A percentile compares a stretch with the other conserved stretches of the same genome.
Evolutionary conservation across 1,140 invertebrate genomes (phyloP).

Genomic region (Brachystomella parvula): DNA sequence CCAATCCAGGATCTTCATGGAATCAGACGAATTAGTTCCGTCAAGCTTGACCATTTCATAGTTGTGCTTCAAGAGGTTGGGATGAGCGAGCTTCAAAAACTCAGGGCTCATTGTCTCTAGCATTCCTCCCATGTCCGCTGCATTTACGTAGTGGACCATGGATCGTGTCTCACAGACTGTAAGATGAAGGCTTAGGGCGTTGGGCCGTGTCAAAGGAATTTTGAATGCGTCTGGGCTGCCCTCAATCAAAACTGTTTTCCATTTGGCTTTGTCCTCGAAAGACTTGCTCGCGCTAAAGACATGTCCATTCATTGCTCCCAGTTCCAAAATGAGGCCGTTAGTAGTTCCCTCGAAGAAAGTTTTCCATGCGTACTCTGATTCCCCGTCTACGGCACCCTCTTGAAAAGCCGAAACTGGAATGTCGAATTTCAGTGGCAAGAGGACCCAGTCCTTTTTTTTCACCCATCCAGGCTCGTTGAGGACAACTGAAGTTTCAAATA

Average conservation of each 20-base stretch:
- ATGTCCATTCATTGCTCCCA: conserved; percentile 1
- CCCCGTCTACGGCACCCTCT: no score
- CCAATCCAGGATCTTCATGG: conserved; percentile 2
- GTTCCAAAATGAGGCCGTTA: conserved; percentile 6
- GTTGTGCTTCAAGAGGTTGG: neutral
- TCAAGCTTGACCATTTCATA: neutral
- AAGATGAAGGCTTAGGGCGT: neutral
- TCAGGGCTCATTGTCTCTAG: neutral
- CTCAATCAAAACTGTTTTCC: conserved; percentile 7
- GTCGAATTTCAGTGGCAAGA: no score
- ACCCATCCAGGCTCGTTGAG: no score
- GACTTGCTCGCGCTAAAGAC: neutral
- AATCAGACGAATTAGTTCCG: no score
- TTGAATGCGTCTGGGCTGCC: neutral
- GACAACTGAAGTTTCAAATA: no score
- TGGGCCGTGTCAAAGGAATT: neutral
- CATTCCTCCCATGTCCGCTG: neutral
- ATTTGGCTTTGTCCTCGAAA: neutral
- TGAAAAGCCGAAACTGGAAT: no score
- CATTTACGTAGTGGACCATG: neutral
- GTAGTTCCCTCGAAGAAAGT: neutral
- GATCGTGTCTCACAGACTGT: neutral
- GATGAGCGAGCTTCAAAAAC: neutral
- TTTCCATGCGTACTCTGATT: no score
- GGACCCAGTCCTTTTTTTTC: neutral